phyloP scores from a whole-genome alignment of 2,113 vertebrate species.

The Scartelaos histophorus region DNA sequence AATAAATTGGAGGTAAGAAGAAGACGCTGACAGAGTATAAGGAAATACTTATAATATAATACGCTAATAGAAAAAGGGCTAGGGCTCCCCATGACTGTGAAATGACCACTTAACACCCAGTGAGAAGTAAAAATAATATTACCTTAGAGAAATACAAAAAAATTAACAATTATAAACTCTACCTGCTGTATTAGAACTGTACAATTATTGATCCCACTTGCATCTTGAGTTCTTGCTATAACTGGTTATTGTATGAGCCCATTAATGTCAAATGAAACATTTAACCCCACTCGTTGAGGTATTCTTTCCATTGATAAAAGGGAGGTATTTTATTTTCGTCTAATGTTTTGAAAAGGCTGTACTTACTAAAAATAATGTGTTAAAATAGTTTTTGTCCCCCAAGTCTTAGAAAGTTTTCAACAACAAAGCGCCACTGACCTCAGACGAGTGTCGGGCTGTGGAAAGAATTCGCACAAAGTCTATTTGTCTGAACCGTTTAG shows the following conservation, averaged over 20 bases:
- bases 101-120: neutral
- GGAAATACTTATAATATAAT: too few relatives aligned
- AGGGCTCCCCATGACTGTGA: neutral
- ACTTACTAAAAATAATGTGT: too few relatives aligned
- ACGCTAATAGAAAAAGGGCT: neutral
- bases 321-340: too few relatives aligned
- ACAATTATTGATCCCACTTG: neutral
- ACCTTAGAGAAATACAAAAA: neutral
- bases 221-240: neutral
- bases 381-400: too few relatives aligned
- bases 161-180: neutral
- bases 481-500: too few relatives aligned
- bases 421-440: too few relatives aligned
- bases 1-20: too few relatives aligned
- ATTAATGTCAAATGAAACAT: slow-evolving; percentile 3
- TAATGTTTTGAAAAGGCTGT: too few relatives aligned
- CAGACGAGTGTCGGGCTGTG: too few relatives aligned
- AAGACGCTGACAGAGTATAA: too few relatives aligned
- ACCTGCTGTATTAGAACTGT: neutral
- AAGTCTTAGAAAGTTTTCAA: too few relatives aligned
- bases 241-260: neutral
- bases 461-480: too few relatives aligned
- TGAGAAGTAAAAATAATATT: neutral
- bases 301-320: neutral
- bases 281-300: neutral